Conservation (phyloP, 2,113 vertebrate species). For the Pteropus alecto region DNA sequence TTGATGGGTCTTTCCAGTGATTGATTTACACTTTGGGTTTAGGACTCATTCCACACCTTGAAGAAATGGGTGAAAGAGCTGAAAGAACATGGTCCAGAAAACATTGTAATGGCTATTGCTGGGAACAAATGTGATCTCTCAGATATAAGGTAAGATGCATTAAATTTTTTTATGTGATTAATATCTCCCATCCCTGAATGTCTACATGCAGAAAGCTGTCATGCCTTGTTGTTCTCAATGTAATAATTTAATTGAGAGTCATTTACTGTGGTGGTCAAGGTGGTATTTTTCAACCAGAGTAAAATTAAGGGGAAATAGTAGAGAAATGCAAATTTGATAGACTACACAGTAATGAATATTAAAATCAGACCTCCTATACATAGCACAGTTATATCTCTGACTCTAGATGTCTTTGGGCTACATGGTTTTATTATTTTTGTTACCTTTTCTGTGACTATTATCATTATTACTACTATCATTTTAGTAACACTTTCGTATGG, state of each 20-base stretch:
- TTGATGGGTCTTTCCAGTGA: neutral
- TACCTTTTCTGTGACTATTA: neutral
- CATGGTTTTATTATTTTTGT: neutral
- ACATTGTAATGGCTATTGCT: slow-evolving; percentile 98
- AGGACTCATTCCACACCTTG: slow-evolving; percentile 98
- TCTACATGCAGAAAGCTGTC: neutral
- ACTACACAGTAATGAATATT: neutral
- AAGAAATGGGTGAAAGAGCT: slow-evolving; percentile 99
- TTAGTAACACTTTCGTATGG: neutral
- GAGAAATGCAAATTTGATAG: neutral
- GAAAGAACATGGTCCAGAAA: slow-evolving; percentile 97
- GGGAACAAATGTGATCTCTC: slow-evolving; percentile 98
- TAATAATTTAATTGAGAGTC: neutral
- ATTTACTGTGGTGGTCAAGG: neutral
- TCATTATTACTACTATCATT: neutral
- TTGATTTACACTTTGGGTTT: slow-evolving; percentile 68
- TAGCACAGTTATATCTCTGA: neutral
- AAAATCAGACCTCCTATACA: neutral
- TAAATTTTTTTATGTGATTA: neutral
- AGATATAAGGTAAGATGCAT: slow-evolving; percentile 91
- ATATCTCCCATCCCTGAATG: neutral
- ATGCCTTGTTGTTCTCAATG: neutral
- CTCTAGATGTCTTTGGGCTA: neutral
- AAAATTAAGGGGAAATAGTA: neutral
- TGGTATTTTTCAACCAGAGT: neutral